Evolutionary conservation across 2,113 vertebrate species (phyloP).

Genomic region (Zosterops pallidus): DNA sequence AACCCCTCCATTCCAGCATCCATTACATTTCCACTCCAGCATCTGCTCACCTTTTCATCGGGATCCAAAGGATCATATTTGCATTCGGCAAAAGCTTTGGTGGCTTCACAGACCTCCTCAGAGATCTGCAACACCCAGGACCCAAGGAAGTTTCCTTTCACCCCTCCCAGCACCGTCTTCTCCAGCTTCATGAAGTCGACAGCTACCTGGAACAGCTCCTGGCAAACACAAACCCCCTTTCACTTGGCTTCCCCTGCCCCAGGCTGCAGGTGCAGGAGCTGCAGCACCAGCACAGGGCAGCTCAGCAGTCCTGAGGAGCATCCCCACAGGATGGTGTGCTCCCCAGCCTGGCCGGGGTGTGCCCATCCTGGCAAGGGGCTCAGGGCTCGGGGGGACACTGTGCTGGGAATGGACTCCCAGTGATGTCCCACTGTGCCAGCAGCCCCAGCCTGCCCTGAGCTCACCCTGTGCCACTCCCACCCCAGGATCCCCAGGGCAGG

Average conservation of each 20-base stretch:
- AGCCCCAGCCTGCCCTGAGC: accelerated
- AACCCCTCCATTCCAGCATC: background rate
- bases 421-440: accelerated
- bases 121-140: constrained; percentile 61
- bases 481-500: too few species aligned
- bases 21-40: background rate
- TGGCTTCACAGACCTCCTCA: constrained; percentile 71
- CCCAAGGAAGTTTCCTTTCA: constrained; percentile 63
- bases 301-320: background rate
- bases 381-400: background rate
- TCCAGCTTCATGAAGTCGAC: constrained; percentile 75
- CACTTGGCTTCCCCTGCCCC: accelerated
- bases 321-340: background rate
- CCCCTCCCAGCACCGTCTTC: constrained; percentile 72
- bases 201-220: constrained; percentile 74
- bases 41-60: constrained; percentile 56
- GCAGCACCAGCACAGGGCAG: background rate
- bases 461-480: accelerated
- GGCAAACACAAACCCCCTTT: accelerated
- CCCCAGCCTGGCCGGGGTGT: accelerated
- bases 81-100: constrained; percentile 71
- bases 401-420: accelerated
- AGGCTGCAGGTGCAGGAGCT: background rate
- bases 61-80: constrained; percentile 78
- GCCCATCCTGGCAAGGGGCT: background rate